Conservation (phyloP, 2,797 vertebrate species). For the Pelodytes ibericus region DNA sequence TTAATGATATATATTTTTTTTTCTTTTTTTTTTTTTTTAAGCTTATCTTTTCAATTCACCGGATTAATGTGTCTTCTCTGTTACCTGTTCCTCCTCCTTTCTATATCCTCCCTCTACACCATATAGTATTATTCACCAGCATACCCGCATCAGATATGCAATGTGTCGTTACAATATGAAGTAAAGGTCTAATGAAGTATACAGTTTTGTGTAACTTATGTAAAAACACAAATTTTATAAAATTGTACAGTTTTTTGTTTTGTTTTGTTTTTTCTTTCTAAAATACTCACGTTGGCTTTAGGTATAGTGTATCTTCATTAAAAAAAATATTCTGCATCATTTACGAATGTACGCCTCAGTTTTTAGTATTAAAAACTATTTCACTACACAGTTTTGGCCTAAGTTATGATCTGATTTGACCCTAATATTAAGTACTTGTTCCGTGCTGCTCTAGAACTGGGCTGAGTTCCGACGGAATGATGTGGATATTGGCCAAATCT, state of each 20-base stretch:
- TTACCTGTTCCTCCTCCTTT: conserved; percentile 61
- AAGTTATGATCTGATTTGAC: no score
- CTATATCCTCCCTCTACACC: conserved; percentile 77
- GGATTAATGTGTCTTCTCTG: conserved; percentile 59
- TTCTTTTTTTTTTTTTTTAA: conserved; percentile 33
- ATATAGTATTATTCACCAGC: conserved; percentile 98
- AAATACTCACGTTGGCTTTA: conserved; percentile 70
- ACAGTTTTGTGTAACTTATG: conserved; percentile 98
- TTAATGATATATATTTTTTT: no score
- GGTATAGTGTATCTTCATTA: conserved; percentile 67
- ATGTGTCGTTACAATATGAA: conserved; percentile 87
- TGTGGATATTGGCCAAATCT: no score
- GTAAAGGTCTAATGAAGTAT: conserved; percentile 97
- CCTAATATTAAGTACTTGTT: no score
- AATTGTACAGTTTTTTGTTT: conserved; percentile 93
- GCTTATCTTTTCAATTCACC: conserved; percentile 56
- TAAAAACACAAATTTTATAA: conserved; percentile 98
- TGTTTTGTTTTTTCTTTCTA: conserved; percentile 47
- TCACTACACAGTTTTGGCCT: conserved; percentile 19
- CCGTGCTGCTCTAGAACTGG: no score
- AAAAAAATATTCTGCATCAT: conserved; percentile 60
- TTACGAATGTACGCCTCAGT: conserved; percentile 60
- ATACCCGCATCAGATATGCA: conserved; percentile 88
- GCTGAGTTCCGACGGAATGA: no score
- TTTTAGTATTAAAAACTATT: conserved; percentile 41